phyloP scores from a whole-genome alignment of 92 coral and sea anemone genomes.

The Porites lobata region DNA sequence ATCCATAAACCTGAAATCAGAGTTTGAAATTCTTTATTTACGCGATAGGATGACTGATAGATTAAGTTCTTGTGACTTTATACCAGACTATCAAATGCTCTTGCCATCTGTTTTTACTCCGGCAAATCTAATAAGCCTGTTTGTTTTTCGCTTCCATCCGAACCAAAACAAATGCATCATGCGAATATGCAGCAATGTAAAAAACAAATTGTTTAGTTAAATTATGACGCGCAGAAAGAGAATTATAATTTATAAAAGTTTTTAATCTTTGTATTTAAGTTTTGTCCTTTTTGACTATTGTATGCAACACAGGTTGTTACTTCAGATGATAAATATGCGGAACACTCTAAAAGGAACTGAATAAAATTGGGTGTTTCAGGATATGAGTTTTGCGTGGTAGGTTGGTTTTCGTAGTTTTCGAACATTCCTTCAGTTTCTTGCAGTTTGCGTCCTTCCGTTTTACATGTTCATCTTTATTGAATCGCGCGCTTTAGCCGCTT shows the following conservation, averaged over 20 bases:
- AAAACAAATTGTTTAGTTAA: conserved; percentile 51
- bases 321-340: conserved; percentile 48
- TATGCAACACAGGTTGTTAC: conserved; percentile 28
- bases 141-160: background rate
- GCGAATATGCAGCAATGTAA: conserved; percentile 49
- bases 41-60: conserved; percentile 67
- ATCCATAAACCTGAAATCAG: conserved; percentile 48
- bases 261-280: conserved; percentile 53
- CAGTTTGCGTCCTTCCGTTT: conserved; percentile 24
- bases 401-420: conserved; percentile 19
- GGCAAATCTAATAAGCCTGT: conserved; percentile 33
- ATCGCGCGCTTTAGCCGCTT: background rate
- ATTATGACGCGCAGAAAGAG: conserved; percentile 39
- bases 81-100: conserved; percentile 20
- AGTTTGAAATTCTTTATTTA: conserved; percentile 59
- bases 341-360: conserved; percentile 40
- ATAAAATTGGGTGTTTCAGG: conserved; percentile 60
- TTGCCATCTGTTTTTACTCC: conserved; percentile 8
- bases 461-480: background rate
- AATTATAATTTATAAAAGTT: conserved; percentile 50
- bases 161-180: conserved; percentile 5
- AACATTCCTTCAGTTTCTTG: conserved; percentile 27
- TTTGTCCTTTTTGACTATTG: conserved; percentile 35
- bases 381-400: conserved; percentile 33
- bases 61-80: conserved; percentile 16